Base-by-base conservation (phyloP, 1,140 invertebrate species). In the Dermatophagoides farinae region DNA sequence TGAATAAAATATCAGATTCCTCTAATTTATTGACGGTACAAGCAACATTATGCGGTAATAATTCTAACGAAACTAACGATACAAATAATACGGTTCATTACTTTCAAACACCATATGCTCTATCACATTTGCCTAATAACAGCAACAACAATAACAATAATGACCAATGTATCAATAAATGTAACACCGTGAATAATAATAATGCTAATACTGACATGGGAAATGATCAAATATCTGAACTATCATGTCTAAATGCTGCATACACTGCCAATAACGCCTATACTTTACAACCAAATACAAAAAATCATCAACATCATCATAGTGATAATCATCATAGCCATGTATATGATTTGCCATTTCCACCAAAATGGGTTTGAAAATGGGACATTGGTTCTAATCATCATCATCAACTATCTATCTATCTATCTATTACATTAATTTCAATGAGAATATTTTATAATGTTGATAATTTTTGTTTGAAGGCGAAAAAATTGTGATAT, bases 101-200 rank as follows among this genome's bases (percentile, higher is more conserved):
- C 41, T 66, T 64, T 61, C 65, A 65, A n/a, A 66, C 65, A 23
- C 65, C 65, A 6, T 66, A 66, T 25, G 65, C 65, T 47, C 63
- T 65, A 62, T 66, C 65, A 53, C 60, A 61, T 10, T 46, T 66
- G 4, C 62, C 41, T 18, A 12, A 23, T 14, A 57, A 41, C n/a
- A 12, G 5, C 6, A 49, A 31, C 23, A 43, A 23, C 18, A 47
- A 2, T 44, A 47, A 39, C 39, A 47, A 39, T 58, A 23, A 50
- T 20, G 11, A 50, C 38, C 10, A 37, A 38, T 38, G 39, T 31
- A n/a, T 4, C 31, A 18, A 23, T 25, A 5, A 25, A 55, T 44
- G 1, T 41, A 11, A n/a, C 14, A 5, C 10, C 2, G 12, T 16
- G 53, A 25, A 14, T 38, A 44, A 12, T 6, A 5, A 53, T 53